Evolutionary conservation across 2,797 vertebrate genomes (phyloP), one percentile per base, ranked within the genome.

Genomic region (Falco novaeseelandiae): DNA sequence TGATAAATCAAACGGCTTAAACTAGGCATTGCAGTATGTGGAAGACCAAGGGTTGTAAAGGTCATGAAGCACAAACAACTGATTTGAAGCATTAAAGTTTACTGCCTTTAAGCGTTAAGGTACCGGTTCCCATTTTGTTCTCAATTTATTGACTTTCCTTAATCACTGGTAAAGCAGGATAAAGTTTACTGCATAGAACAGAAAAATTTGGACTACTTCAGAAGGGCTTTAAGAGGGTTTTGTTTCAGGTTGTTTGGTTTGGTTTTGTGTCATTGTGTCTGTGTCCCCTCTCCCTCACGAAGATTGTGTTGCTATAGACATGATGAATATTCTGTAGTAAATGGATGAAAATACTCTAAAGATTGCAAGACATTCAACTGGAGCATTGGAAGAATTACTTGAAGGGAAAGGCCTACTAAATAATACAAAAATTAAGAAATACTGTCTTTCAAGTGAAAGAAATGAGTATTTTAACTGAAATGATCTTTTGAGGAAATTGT

Each of bases 221-320:
- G 38, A 70, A 91, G 10, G 25, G 7, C 13, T 82, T 69, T 46
- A 48, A 27, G 29, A 42, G 20, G 4, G 3, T 4, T 65, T 83
- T 32, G 5, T 30, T 86, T 55, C 61, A 26, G 18, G 11, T 23
- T 67, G 1, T 22, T 63, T 83, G 2, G 10, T 72, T 57, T 66
- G 10, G 5, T 58, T 55, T 61, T 40, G 52, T 25, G 16, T 58
- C 44, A 12, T 71, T 19, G 8, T 49, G 6, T 49, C 11, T 85
- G 72, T 73, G 17, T 36, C 26, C 11, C 12, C 10, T 7, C 20
- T 11, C 10, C 3, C 1, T 3, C 11, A 8, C 1, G 2, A 34
- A 34, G 4, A 11, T 25, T 72, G 9, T 40, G 25, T 23, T 38
- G 14, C 19, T 46, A 3, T 26, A 29, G 34, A 66, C 71, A 57